Percentiles rank a stretch among this genome's conserved stretches.
Conservation (phyloP, 2,113 vertebrate genomes). For the Poicephalus gulielmi region DNA sequence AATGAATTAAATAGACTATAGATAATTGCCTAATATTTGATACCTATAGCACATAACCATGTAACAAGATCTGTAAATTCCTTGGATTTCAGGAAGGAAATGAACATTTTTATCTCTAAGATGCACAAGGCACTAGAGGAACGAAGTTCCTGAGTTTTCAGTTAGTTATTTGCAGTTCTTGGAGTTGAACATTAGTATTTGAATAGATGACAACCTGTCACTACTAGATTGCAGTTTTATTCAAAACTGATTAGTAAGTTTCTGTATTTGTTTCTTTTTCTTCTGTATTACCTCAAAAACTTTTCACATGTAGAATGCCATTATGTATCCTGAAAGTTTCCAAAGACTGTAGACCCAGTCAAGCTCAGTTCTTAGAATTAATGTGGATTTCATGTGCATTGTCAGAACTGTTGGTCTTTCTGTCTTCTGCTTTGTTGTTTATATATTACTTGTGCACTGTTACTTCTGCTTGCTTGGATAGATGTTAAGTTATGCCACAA, state of each 20-base stretch:
- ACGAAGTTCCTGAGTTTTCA: background rate
- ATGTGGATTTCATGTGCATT: background rate
- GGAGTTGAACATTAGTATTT: background rate
- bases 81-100: background rate
- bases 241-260: background rate
- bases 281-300: background rate
- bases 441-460: background rate
- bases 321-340: background rate
- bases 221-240: background rate
- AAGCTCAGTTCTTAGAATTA: background rate
- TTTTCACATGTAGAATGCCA: background rate
- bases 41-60: background rate
- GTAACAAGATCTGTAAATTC: background rate
- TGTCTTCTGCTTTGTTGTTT: background rate
- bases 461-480: background rate
- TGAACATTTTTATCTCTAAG: background rate
- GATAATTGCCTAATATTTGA: background rate
- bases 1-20: background rate
- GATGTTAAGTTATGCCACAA: background rate
- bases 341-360: background rate
- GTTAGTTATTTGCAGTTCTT: background rate
- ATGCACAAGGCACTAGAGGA: background rate
- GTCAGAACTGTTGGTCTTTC: background rate
- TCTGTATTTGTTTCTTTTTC: background rate
- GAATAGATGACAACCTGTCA: background rate